Conservation (phyloP, 2,888 invertebrate species). For the Microctonus hyperodae region DNA sequence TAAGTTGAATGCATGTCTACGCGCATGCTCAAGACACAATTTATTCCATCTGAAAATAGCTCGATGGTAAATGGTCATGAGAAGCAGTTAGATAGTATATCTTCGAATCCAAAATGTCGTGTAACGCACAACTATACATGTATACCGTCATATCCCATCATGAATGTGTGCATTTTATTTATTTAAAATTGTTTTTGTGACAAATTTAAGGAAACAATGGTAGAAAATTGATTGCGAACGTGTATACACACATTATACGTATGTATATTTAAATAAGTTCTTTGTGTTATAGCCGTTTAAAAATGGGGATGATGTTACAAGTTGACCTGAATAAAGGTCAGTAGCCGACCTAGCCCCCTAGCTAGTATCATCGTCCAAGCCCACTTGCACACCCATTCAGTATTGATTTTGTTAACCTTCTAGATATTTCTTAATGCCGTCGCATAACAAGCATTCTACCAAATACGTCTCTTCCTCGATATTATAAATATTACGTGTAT, state of each 20-base stretch:
- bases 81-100: conserved; percentile 19
- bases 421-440: conserved; percentile 43
- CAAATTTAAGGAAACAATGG: conserved; percentile 14
- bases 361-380: conserved; percentile 39
- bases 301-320: conserved; percentile 56
- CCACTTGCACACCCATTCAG: conserved; percentile 40
- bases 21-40: conserved; percentile 26
- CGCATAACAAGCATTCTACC: conserved; percentile 12
- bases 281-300: conserved; percentile 37
- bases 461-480: conserved; percentile 10
- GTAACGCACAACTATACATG: not conserved
- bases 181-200: conserved; percentile 14
- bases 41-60: conserved; percentile 30
- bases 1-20: not conserved
- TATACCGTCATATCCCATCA: no score
- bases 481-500: conserved; percentile 33
- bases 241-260: not conserved
- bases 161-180: not conserved
- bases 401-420: conserved; percentile 59
- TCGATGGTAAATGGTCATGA: conserved; percentile 29
- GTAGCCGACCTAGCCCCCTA: conserved; percentile 59
- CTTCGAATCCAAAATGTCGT: conserved; percentile 9
- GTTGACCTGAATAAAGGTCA: conserved; percentile 61
- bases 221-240: conserved; percentile 27
- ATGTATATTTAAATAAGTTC: not conserved